Evolutionary conservation across 2,888 invertebrate species (phyloP).

Genomic region (Parelbella ahira): DNA sequence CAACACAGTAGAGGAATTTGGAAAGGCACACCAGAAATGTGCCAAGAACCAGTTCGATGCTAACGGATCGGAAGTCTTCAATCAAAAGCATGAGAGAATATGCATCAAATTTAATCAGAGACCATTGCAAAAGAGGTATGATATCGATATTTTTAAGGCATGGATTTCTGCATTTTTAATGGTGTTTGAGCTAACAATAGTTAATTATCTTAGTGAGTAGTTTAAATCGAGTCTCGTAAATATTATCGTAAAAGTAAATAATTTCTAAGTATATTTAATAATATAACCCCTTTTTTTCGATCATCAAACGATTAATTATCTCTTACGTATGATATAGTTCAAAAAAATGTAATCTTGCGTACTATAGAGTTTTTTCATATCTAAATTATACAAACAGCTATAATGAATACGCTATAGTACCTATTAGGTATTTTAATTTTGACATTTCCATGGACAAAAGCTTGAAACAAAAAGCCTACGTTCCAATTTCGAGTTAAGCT

Average conservation of each 20-base stretch:
- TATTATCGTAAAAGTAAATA: too few species aligned
- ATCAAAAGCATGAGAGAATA: slow-evolving; percentile 72
- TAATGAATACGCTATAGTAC: too few species aligned
- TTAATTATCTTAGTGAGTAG: too few species aligned
- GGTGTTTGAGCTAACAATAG: not conserved
- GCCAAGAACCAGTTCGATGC: slow-evolving; percentile 62
- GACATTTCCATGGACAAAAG: slow-evolving; percentile 15
- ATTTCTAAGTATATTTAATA: too few species aligned
- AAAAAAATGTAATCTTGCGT: too few species aligned
- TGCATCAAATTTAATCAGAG: slow-evolving; percentile 77
- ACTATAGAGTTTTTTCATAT: too few species aligned
- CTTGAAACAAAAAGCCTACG: slow-evolving; percentile 14
- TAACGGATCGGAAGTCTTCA: slow-evolving; percentile 44
- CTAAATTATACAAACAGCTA: too few species aligned
- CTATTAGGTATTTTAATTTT: too few species aligned
- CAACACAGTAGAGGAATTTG: slow-evolving; percentile 71
- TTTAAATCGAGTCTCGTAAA: too few species aligned
- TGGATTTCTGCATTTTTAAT: not conserved
- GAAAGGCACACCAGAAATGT: slow-evolving; percentile 75
- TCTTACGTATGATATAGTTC: too few species aligned
- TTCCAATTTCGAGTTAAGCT: slow-evolving; percentile 16
- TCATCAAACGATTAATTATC: too few species aligned
- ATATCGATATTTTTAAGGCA: not conserved
- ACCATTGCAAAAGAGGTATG: slow-evolving; percentile 69
- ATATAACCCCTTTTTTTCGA: too few species aligned